phyloP scores from a whole-genome alignment of 2,113 vertebrate genomes.

The Condylura cristata region DNA sequence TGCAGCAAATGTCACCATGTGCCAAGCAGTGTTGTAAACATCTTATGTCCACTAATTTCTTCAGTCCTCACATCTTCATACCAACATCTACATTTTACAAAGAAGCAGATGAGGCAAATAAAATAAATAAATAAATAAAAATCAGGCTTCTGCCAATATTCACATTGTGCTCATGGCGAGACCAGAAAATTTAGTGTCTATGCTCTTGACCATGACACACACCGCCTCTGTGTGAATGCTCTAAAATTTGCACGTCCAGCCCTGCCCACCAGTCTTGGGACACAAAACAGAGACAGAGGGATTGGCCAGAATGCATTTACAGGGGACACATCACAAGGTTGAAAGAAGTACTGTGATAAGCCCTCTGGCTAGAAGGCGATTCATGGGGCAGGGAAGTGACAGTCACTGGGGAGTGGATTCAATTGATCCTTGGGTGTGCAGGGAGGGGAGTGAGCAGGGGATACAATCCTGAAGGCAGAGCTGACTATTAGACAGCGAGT shows the following conservation, averaged over 20 bases:
- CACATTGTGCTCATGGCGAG: neutral
- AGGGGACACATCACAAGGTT: neutral
- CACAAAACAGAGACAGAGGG: neutral
- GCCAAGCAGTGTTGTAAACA: neutral
- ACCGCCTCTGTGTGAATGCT: rapidly evolving
- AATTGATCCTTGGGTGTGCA: neutral
- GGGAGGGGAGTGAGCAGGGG: too few species aligned
- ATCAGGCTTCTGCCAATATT: neutral
- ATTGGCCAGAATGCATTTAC: neutral
- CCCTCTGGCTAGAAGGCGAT: neutral
- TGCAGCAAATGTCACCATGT: neutral
- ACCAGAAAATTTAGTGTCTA: neutral
- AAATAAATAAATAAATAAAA: too few species aligned
- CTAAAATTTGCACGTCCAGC: neutral
- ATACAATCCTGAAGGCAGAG: neutral
- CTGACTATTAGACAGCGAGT: neutral
- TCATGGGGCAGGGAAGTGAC: neutral
- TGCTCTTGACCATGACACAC: rapidly evolving
- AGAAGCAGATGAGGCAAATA: neutral
- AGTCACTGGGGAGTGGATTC: too few species aligned
- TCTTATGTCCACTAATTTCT: neutral
- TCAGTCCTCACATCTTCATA: neutral
- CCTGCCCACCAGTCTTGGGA: neutral
- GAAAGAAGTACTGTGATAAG: neutral
- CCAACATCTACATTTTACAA: neutral